phyloP scores from a whole-genome alignment of 1,140 invertebrate species.

The Monomorium pharaonis region DNA sequence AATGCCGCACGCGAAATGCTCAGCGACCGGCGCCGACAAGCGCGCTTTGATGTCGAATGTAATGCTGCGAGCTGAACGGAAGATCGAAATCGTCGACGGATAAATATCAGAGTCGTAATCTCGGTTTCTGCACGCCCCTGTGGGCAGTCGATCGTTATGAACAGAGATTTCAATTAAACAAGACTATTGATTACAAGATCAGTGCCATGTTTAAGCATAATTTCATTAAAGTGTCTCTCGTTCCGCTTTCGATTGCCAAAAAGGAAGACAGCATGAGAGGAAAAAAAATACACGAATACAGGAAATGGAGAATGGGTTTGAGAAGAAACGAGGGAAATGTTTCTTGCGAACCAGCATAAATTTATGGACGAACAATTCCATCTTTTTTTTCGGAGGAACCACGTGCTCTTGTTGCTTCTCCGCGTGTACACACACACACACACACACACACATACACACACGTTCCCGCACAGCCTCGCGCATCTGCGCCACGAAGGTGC shows the following conservation, averaged over 20 bases:
- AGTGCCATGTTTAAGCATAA: constrained; percentile 39
- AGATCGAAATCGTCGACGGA: neutral
- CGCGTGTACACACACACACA: neutral
- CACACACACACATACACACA: neutral
- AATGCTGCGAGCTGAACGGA: constrained; percentile 3
- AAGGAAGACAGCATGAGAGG: neutral
- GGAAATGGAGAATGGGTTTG: neutral
- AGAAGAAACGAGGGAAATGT: constrained; percentile 65
- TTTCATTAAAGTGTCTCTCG: constrained; percentile 44
- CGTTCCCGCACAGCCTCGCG: constrained; percentile 10
- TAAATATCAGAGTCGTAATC: neutral
- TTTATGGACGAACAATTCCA: constrained; percentile 74
- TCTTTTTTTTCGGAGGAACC: constrained; percentile 56
- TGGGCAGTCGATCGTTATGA: neutral
- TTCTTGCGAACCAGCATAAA: constrained; percentile 69
- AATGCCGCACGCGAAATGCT: constrained; percentile 38
- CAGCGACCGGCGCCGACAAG: constrained; percentile 18
- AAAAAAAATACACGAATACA: neutral
- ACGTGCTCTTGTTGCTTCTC: constrained; percentile 56
- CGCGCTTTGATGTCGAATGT: constrained; percentile 34
- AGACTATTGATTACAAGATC: constrained; percentile 65
- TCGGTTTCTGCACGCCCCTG: neutral
- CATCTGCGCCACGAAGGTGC: constrained; percentile 64
- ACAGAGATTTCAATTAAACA: constrained; percentile 70
- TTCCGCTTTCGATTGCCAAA: neutral